Base-by-base conservation (phyloP, 2,113 vertebrate species). In the Passer domesticus region DNA sequence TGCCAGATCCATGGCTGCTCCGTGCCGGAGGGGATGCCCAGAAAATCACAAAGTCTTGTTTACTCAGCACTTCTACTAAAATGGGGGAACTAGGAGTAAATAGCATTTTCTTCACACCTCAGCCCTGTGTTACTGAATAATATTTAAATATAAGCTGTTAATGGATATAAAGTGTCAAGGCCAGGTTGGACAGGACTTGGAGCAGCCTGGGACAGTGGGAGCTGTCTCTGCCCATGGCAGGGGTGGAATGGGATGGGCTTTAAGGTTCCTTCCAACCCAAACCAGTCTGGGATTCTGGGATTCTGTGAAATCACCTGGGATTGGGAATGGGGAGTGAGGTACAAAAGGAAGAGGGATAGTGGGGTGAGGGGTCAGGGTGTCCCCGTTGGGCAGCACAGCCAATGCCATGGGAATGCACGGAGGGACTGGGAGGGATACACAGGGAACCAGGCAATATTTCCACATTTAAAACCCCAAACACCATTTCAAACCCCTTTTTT, bases 371-470 rank as follows among this genome's bases (percentile, higher is more conserved):
- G 15, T 20, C 11, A 9, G 66, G 72, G 15, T 16, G 55, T n/a
- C 47, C 49, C 47, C 0, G 0, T 0, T 3, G 6, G 33, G 43
- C 39, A 41, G 3, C 0, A 0, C 37, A 56, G 67, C 10, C 1
- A 1, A 17, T 22, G 27, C 14, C 59, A 20, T 0, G 0, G 11
- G 60, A 56, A 20, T 0, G 2, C 35, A 50, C 2, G 0, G 52
- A 59, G 25, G 35, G 16, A 16, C 62, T 41, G 44, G 35, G 31
- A 35, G 44, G 37, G 37, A 35, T 31, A 52, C 24, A 3, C 37
- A 8, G 49, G 11, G 44, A 35, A 69, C 19, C 60, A 10, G 17
- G 16, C 4, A 33, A 8, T 1, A 7, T 23, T 37, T 12, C 23
- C 10, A 4, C 1, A 13, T 52, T 58, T 20, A 19, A 52, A 30